Percentiles rank a stretch among this genome's conserved stretches.
Evolutionary conservation across 2,888 invertebrate genomes (phyloP).

Genomic region (Chrysotoxum bicinctum): DNA sequence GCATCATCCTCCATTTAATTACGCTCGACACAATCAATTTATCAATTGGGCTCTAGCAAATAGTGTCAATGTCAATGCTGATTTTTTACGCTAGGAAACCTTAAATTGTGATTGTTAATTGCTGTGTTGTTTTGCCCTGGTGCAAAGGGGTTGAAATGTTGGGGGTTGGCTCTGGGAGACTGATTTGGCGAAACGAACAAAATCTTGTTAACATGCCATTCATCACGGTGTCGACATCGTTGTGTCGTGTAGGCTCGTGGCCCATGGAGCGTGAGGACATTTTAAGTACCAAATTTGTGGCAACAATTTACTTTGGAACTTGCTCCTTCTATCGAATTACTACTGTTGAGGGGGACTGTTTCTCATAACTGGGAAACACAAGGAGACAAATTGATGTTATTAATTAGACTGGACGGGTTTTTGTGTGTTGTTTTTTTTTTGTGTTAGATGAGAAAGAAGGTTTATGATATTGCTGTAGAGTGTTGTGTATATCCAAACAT

Average conservation of each 20-base stretch:
- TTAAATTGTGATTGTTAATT: constrained; percentile 30
- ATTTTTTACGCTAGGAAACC: constrained; percentile 61
- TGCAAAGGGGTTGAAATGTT: constrained; percentile 39
- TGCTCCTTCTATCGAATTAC: background rate
- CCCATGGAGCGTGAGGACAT: constrained; percentile 74
- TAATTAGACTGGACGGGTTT: constrained; percentile 76
- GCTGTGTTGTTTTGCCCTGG: constrained; percentile 19
- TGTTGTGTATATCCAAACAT: background rate
- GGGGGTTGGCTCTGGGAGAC: constrained; percentile 4
- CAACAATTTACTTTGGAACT: constrained; percentile 73
- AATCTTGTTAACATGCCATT: constrained; percentile 82
- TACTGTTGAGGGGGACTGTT: constrained; percentile 35
- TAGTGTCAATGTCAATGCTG: constrained; percentile 69
- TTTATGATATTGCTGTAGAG: background rate
- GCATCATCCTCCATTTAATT: constrained; percentile 57
- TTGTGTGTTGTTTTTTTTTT: background rate
- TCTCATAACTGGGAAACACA: constrained; percentile 65
- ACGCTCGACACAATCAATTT: constrained; percentile 56
- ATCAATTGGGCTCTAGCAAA: constrained; percentile 48
- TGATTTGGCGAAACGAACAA: constrained; percentile 75
- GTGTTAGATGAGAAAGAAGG: background rate
- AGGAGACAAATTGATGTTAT: constrained; percentile 79
- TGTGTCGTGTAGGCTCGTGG: background rate
- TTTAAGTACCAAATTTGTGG: constrained; percentile 75
- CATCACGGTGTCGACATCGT: constrained; percentile 76